A percentile compares a stretch with the other conserved stretches of the same genome.
Conservation (phyloP, 1,140 invertebrate genomes). For the Sesamia nonagrioides region DNA sequence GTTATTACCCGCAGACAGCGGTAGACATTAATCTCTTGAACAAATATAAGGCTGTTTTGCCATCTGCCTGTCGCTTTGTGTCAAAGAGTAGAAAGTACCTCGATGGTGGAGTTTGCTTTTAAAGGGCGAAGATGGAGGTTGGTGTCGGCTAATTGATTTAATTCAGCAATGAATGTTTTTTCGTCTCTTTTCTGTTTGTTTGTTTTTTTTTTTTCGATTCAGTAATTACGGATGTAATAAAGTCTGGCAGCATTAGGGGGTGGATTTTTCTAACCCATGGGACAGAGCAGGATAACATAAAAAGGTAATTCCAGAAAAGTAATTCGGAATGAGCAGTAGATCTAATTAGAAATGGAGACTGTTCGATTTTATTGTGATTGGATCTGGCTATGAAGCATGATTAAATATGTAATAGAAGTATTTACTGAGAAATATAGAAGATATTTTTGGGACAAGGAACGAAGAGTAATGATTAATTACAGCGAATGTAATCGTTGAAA, state of each 20-base stretch:
- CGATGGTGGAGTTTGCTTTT: constrained; percentile 48
- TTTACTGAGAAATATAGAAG: constrained; percentile 1
- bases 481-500: neutral
- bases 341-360: neutral
- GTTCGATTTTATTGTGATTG: constrained; percentile 3
- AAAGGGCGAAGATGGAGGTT: neutral
- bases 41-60: constrained; percentile 65
- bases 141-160: constrained; percentile 51
- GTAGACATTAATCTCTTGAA: constrained; percentile 67
- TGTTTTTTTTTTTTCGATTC: neutral
- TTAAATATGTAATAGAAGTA: constrained; percentile 3
- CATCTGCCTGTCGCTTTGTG: constrained; percentile 57
- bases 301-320: neutral
- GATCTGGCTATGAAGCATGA: neutral
- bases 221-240: neutral
- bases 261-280: no score
- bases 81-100: constrained; percentile 56
- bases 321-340: constrained; percentile 1
- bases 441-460: neutral
- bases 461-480: constrained; percentile 1
- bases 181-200: neutral
- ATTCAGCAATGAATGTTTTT: constrained; percentile 26
- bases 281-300: no score
- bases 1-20: constrained; percentile 60
- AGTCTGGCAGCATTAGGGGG: no score